phyloP scores from a whole-genome alignment of 2,113 vertebrate species.

The Acrocephalus arundinaceus region DNA sequence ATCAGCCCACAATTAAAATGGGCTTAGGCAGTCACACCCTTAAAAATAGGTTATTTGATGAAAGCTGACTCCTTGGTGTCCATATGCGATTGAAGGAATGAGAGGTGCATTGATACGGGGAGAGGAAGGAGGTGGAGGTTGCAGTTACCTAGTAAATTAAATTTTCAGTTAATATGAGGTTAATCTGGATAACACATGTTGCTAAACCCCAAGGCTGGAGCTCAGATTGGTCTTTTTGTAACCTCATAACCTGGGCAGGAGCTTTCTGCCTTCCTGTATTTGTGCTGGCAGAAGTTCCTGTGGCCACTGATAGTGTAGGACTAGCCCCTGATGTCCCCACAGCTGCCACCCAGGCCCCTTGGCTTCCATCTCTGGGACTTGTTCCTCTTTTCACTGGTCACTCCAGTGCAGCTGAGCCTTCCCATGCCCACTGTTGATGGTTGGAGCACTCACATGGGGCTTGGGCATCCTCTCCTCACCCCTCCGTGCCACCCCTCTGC shows the following conservation, averaged over 20 bases:
- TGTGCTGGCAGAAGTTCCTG: background rate
- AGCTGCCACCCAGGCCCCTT: background rate
- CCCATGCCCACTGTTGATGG: fast-evolving
- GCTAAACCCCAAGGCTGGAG: background rate
- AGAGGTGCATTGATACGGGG: fast-evolving
- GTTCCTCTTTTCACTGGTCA: background rate
- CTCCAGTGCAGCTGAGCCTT: background rate
- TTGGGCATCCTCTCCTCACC: background rate
- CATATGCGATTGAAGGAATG: background rate
- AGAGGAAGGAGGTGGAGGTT: background rate
- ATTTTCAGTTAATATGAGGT: background rate
- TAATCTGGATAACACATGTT: background rate
- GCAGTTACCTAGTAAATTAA: background rate
- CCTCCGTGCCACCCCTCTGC: background rate
- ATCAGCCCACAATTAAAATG: background rate
- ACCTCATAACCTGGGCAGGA: background rate
- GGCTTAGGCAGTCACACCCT: background rate
- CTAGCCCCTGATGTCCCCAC: fast-evolving
- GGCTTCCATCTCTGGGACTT: background rate
- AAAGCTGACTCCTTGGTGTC: background rate
- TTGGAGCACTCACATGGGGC: fast-evolving
- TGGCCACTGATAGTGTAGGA: background rate
- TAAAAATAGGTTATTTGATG: background rate
- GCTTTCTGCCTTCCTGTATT: background rate
- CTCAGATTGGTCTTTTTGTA: background rate